phyloP scores from a whole-genome alignment of 1,140 invertebrate genomes.

The Goniozus legneri region DNA sequence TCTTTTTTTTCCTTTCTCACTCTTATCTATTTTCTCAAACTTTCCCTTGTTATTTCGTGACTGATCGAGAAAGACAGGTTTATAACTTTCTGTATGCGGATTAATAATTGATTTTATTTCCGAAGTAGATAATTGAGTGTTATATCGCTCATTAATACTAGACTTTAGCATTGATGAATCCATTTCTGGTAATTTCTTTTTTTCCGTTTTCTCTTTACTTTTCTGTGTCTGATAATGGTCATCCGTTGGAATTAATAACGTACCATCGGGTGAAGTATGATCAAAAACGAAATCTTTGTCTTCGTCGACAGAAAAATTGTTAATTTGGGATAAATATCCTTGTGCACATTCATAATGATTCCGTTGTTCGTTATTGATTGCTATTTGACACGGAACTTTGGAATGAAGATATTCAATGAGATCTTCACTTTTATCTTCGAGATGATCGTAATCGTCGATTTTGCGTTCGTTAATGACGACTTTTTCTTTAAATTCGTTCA shows the following conservation, averaged over 20 bases:
- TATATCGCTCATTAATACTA: constrained; percentile 18
- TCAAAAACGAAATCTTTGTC: constrained; percentile 34
- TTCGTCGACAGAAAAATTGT: constrained; percentile 1
- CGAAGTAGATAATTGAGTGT: constrained; percentile 17
- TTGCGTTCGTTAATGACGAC: no score
- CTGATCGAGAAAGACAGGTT: no score
- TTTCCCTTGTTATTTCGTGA: no score
- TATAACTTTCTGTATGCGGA: neutral
- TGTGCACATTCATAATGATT: constrained; percentile 19
- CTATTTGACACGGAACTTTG: constrained; percentile 23
- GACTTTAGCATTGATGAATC: neutral
- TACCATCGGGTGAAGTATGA: constrained; percentile 31
- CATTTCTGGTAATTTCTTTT: constrained; percentile 1
- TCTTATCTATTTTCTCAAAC: no score
- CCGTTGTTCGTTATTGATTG: constrained; percentile 29
- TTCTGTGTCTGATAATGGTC: constrained; percentile 7
- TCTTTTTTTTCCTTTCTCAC: no score
- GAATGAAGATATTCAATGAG: constrained; percentile 33
- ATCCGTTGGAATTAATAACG: constrained; percentile 31
- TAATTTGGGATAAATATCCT: neutral
- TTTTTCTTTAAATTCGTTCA: constrained; percentile 17
- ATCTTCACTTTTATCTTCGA: constrained; percentile 21
- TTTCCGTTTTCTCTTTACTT: constrained; percentile 8
- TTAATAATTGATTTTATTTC: constrained; percentile 18
- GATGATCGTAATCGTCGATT: no score